A percentile compares a stretch with the other conserved stretches of the same genome.
phyloP scores from a whole-genome alignment of 2,888 invertebrate genomes.

The Thymelicus sylvestris region DNA sequence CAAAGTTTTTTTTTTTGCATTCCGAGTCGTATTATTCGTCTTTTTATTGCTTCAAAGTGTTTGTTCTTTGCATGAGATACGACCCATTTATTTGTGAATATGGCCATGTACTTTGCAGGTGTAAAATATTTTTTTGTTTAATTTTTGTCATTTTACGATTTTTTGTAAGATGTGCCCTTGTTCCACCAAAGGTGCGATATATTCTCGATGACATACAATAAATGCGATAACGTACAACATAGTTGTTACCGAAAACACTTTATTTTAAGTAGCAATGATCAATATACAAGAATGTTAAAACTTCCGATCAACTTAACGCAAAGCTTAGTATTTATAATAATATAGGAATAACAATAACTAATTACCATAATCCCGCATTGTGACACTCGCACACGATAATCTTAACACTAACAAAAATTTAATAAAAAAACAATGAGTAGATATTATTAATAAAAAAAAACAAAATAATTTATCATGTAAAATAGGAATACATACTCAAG shows the following conservation, averaged over 20 bases:
- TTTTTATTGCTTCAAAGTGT: too few relatives aligned
- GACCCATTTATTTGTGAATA: too few relatives aligned
- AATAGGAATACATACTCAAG: constrained; percentile 21
- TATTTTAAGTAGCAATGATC: constrained; percentile 15
- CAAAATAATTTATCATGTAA: constrained; percentile 28
- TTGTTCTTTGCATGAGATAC: too few relatives aligned
- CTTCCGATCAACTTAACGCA: constrained; percentile 8
- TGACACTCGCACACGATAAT: constrained; percentile 18
- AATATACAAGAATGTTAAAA: not conserved
- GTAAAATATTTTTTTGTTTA: too few relatives aligned
- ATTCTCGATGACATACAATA: not conserved
- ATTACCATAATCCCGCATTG: constrained; percentile 21
- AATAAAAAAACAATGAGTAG: constrained; percentile 28
- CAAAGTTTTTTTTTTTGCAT: too few relatives aligned
- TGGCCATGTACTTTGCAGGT: too few relatives aligned
- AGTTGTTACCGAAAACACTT: constrained; percentile 5
- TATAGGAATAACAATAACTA: constrained; percentile 30
- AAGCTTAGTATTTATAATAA: constrained; percentile 20
- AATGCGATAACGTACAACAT: not conserved
- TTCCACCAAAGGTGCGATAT: too few relatives aligned
- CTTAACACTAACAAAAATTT: constrained; percentile 30
- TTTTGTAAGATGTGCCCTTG: too few relatives aligned
- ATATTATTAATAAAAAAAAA: constrained; percentile 18
- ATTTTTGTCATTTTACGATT: too few relatives aligned
- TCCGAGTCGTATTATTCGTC: too few relatives aligned